Evolutionary conservation across 2,113 vertebrate species (phyloP), one percentile per base, ranked within the genome.

Genomic region (Chloropsis hardwickii): DNA sequence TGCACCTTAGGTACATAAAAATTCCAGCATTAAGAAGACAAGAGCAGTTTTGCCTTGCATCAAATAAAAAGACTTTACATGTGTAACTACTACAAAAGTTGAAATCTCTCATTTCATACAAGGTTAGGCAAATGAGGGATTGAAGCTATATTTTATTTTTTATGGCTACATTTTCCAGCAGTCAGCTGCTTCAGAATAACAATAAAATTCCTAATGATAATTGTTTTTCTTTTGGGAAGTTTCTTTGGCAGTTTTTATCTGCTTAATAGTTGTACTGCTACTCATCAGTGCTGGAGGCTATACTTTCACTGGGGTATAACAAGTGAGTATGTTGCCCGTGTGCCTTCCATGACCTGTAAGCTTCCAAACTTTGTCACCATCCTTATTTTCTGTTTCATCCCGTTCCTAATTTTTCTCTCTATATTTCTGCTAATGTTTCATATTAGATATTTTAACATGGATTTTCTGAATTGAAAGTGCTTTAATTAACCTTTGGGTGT

Each of bases 51-150:
- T 42, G 24, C 2, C 15, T 93, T 13, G 19, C 35, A 48, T 60
- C 24, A 54, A 48, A 72, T 15, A 42, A 69, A 69, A 90, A 72
- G 17, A 15, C 21, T 71, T 60, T 21, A n/a, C 9, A 4, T 35
- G 11, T 53, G 2, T 44, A 86, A 57, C 25, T 35, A 21, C 23
- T n/a, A 33, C 69, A 60, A 65, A 92, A 80, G 51, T 27, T 70
- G 94, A 95, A 96, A 64, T 79, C 88, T 96, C 90, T 97, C 62
- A 94, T 97, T 98, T 98, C 85, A 90, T 97, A 69, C 62, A 96
- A 88, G 72, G 86, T 88, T 92, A 96, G 77, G 90, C 90, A 98
- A 97, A 98, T 95, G 82, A 94, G 81, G 35, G 74, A 89, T 95
- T 83, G 77, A 60, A 95, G 28, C 39, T 80, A 21, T 94, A 95